phyloP scores from a whole-genome alignment of 2,113 vertebrate genomes.

The Microtus ochrogaster region DNA sequence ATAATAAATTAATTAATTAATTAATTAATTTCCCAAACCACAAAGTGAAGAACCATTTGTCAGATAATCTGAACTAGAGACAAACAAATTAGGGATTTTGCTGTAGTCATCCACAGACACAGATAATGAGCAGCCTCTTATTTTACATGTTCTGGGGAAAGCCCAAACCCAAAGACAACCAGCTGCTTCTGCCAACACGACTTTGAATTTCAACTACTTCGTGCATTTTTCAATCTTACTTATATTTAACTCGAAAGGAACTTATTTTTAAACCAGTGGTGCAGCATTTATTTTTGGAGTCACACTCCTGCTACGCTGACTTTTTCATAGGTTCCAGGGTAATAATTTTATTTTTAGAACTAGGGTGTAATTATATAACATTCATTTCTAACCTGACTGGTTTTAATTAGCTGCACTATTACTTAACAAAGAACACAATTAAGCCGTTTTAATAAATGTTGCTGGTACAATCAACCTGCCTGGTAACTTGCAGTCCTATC shows the following conservation, averaged over 20 bases:
- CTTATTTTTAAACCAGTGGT: constrained; percentile 25
- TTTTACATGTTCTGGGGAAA: neutral
- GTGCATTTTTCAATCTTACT: neutral
- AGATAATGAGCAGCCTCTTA: neutral
- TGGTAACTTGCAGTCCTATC: neutral
- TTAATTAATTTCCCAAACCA: neutral
- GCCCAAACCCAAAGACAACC: neutral
- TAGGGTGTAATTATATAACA: constrained; percentile 50
- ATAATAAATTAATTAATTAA: too few species aligned
- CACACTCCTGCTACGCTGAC: constrained; percentile 58
- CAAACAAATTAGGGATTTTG: neutral
- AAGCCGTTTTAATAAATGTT: constrained; percentile 26
- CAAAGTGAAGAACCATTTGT: neutral
- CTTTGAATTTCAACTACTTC: constrained; percentile 19
- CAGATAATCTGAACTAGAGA: neutral
- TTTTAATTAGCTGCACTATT: constrained; percentile 50
- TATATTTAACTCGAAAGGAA: neutral
- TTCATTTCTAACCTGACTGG: constrained; percentile 22
- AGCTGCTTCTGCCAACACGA: neutral
- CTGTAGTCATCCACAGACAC: neutral
- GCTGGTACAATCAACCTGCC: neutral
- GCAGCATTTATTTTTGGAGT: constrained; percentile 77
- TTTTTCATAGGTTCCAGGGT: constrained; percentile 20
- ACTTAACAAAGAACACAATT: constrained; percentile 25
- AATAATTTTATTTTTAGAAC: constrained; percentile 80